Percentiles rank a stretch among this genome's conserved stretches.
These are phyloP conservation scores for Glyphotaelius pellucidus DNA, from an alignment of 2,888 invertebrate genomes.

Conservation along the genomic window DNA sequence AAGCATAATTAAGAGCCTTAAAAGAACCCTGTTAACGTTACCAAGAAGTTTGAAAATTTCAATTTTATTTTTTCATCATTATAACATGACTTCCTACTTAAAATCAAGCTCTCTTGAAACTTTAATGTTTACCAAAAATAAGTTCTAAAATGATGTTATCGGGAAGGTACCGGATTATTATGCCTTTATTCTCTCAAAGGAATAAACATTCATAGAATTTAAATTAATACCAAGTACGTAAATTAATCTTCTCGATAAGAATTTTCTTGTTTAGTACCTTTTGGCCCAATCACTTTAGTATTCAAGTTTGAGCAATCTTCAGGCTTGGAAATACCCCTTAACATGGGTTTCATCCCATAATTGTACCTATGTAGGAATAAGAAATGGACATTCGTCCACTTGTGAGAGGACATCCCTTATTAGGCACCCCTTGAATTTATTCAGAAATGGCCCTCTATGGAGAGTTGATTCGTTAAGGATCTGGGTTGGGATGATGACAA, in stretches of 20 bases:
- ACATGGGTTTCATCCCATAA: background rate
- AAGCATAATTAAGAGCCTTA: background rate
- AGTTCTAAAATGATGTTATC: background rate
- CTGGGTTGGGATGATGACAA: constrained; percentile 57
- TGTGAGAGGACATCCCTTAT: constrained; percentile 52
- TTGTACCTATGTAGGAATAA: constrained; percentile 22
- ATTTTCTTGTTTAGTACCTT: background rate
- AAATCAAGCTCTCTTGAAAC: background rate
- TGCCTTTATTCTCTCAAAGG: background rate
- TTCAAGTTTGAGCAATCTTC: background rate
- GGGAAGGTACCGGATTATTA: background rate
- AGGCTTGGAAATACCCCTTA: constrained; percentile 19
- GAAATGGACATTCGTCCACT: constrained; percentile 60
- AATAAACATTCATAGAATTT: background rate
- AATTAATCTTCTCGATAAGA: background rate
- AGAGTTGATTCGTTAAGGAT: constrained; percentile 58
- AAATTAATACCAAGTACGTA: background rate
- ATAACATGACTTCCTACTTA: background rate
- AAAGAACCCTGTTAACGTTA: background rate
- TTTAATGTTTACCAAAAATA: background rate
- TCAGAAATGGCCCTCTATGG: constrained; percentile 56
- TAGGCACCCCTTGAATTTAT: constrained; percentile 56
- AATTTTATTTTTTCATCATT: background rate
- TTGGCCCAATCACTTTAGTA: constrained; percentile 15
- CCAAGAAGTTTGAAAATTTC: background rate